phyloP scores from a whole-genome alignment of 1,140 invertebrate genomes.

The Laupala kohalensis region DNA sequence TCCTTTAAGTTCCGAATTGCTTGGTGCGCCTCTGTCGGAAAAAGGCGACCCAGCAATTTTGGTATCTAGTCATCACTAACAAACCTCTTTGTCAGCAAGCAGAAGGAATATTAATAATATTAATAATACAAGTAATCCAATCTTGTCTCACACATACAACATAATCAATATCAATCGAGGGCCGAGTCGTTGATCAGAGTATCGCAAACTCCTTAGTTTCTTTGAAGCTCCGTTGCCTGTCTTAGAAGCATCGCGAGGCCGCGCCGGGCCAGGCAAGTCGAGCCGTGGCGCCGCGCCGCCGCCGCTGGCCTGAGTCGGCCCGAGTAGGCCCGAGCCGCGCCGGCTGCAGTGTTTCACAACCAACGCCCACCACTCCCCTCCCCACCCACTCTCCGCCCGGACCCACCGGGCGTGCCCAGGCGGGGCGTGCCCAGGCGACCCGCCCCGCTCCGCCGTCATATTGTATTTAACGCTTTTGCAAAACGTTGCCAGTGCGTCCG shows the following conservation, averaged over 20 bases:
- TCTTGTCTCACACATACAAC: constrained; percentile 12
- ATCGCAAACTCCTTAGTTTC: constrained; percentile 12
- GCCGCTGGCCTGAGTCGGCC: background rate
- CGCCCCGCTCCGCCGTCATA: background rate
- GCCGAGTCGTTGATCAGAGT: constrained; percentile 8
- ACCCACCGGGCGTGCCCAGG: background rate
- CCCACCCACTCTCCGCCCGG: background rate
- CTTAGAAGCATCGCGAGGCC: background rate
- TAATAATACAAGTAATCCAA: constrained; percentile 12
- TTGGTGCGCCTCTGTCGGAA: constrained; percentile 10
- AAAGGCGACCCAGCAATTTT: constrained; percentile 15
- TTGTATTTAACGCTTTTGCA: constrained; percentile 5
- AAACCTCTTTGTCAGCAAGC: constrained; percentile 15
- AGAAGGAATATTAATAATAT: constrained; percentile 15
- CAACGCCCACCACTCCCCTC: background rate
- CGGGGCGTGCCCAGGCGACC: background rate
- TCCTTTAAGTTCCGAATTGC: constrained; percentile 17
- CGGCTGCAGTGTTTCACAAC: background rate
- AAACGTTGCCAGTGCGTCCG: constrained; percentile 15
- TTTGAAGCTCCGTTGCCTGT: constrained; percentile 10
- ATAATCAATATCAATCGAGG: background rate
- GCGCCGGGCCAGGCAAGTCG: background rate
- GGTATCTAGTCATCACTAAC: constrained; percentile 16
- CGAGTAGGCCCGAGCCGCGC: background rate
- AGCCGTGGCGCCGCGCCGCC: background rate